Base-by-base conservation (phyloP, 2,113 vertebrate genomes). In the Proterorhinus semilunaris region DNA sequence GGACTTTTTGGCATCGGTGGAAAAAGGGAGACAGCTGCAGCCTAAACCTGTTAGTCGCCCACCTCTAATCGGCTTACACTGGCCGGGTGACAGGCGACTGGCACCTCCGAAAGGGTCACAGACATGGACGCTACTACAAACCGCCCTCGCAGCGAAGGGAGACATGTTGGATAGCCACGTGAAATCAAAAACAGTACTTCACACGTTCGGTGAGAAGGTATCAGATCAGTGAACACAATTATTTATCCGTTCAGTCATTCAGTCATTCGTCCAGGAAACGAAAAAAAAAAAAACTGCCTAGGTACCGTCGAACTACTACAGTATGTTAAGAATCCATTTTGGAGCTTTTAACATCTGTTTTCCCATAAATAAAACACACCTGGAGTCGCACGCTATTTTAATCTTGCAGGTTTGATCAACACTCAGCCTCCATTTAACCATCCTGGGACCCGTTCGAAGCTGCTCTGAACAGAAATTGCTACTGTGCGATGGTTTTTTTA, bases 1-100 rank as follows among this genome's bases (percentile, higher is more conserved):
- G 67, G 76, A 72, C 64, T 17, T 83, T 63, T 87, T 91, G 91
- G 90, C 90, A 86, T 16, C 2, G 68, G 50, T 73, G 71, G 72
- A 83, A 76, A 81, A 80, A 83, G 71, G 76, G 75, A 90, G 87
- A 77, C 92, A 93, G 92, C 91, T 92, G 92, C 88, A 86, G 70
- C 69, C 78, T 90, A 91, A 90, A 86, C 87, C 90, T 89, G 90
- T 90, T 91, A 90, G 88, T 87, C 84, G 75, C 79, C 87, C 87
- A 87, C 88, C 85, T 91, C 84, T 92, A 93, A 94, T 93, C 90
- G 86, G 92, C 92, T 93, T 94, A 93, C 87, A 75, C 74, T 92
- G 92, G 92, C 92, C 82, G 49, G 15, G 62, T 74, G 80, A 90
- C 87, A 77, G 89, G 81, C 75, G 82, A 88, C 86, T 91, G 91